A percentile compares a stretch with the other conserved stretches of the same genome.
phyloP scores from a whole-genome alignment of 2,888 invertebrate species.

The Pseudoips prasinana region DNA sequence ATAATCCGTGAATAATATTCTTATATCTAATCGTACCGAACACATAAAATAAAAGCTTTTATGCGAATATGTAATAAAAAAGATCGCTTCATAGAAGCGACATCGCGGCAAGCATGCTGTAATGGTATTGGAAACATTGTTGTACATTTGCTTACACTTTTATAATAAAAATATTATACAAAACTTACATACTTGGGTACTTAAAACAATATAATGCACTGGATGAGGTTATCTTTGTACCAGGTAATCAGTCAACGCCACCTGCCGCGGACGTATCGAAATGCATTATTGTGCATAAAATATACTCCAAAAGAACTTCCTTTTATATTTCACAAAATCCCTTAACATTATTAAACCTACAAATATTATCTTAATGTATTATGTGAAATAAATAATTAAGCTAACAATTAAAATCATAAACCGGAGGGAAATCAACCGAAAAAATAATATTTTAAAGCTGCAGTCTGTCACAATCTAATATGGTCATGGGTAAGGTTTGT shows the following conservation, averaged over 20 bases:
- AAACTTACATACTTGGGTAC: slow-evolving; percentile 63
- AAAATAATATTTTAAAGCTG: slow-evolving; percentile 42
- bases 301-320: slow-evolving; percentile 46
- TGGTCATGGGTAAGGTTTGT: slow-evolving; percentile 23
- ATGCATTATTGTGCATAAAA: slow-evolving; percentile 70
- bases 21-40: slow-evolving; percentile 27
- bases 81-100: slow-evolving; percentile 73
- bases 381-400: slow-evolving; percentile 67
- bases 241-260: slow-evolving; percentile 59
- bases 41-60: slow-evolving; percentile 22
- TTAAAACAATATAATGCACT: slow-evolving; percentile 72
- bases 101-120: slow-evolving; percentile 53
- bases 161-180: slow-evolving; percentile 64
- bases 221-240: slow-evolving; percentile 73
- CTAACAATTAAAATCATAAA: slow-evolving; percentile 54
- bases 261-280: slow-evolving; percentile 54
- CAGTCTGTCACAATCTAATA: slow-evolving; percentile 33
- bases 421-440: slow-evolving; percentile 64
- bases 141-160: slow-evolving; percentile 56
- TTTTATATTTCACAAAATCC: slow-evolving; percentile 48
- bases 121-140: slow-evolving; percentile 43
- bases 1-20: slow-evolving; percentile 46
- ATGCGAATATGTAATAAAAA: slow-evolving; percentile 22
- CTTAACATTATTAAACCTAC: slow-evolving; percentile 41
- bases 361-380: slow-evolving; percentile 29